These are phyloP conservation scores for Cephalopholis sonnerati DNA, from an alignment of 2,113 vertebrate genomes.

Conservation along the genomic window DNA sequence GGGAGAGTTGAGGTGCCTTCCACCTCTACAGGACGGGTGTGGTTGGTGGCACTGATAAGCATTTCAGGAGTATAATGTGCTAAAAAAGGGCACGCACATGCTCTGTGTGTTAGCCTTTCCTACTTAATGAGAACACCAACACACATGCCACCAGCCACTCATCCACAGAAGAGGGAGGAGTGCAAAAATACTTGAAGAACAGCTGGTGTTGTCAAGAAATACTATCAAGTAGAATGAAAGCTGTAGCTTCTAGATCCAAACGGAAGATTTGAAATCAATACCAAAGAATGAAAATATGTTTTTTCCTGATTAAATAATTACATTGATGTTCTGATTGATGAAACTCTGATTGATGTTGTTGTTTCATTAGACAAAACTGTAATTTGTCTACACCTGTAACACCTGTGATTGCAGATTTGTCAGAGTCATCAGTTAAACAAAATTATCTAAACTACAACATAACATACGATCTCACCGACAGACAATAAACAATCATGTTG, in stretches of 20 bases:
- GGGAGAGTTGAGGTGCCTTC: constrained; percentile 49
- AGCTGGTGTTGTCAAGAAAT: neutral
- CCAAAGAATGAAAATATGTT: neutral
- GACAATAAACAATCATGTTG: neutral
- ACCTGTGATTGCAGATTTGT: neutral
- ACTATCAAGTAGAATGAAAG: neutral
- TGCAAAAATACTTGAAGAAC: neutral
- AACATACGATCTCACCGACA: too few relatives aligned
- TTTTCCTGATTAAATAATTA: neutral
- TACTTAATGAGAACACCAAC: neutral
- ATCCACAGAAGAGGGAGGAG: neutral
- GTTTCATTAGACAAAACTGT: too few relatives aligned
- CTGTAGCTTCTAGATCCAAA: neutral
- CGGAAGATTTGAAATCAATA: neutral
- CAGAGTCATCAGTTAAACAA: neutral
- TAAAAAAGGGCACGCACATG: neutral
- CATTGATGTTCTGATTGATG: neutral
- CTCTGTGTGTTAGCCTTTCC: neutral
- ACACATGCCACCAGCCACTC: neutral
- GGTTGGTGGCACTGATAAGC: constrained; percentile 16
- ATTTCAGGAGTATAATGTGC: constrained; percentile 9
- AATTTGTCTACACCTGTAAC: too few relatives aligned
- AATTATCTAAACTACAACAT: neutral
- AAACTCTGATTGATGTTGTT: too few relatives aligned
- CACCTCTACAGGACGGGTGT: constrained; percentile 19